Conservation (phyloP, 2,888 invertebrate genomes). For the Toxonevra muliebris region DNA sequence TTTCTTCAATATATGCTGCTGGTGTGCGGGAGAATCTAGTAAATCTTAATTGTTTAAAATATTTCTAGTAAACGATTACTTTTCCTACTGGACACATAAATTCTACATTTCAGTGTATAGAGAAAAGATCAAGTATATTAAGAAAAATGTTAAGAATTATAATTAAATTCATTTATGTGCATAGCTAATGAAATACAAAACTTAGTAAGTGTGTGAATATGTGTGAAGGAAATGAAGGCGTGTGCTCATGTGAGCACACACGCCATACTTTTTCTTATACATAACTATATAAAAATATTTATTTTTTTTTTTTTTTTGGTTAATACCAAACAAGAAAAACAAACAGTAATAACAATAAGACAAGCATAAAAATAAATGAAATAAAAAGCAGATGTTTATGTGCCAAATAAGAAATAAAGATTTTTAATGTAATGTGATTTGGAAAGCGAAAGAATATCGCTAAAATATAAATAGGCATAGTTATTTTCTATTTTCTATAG, state of each 20-base stretch:
- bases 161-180: constrained; percentile 38
- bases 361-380: background rate
- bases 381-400: background rate
- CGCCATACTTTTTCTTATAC: background rate
- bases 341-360: background rate
- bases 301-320: too few relatives aligned
- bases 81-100: too few relatives aligned
- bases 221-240: background rate
- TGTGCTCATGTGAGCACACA: background rate
- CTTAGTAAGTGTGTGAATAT: constrained; percentile 4
- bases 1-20: too few relatives aligned
- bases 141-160: constrained; percentile 28
- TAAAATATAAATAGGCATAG: too few relatives aligned
- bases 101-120: too few relatives aligned
- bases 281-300: background rate
- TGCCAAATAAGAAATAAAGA: background rate
- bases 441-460: too few relatives aligned
- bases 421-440: background rate
- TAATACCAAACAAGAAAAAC: background rate
- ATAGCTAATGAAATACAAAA: constrained; percentile 21
- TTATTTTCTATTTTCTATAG: too few relatives aligned
- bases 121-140: background rate
- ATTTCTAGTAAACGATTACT: too few relatives aligned
- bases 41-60: too few relatives aligned
- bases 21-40: too few relatives aligned